Conservation (phyloP, 2,797 vertebrate species). For the Amphiprion clarkii region DNA sequence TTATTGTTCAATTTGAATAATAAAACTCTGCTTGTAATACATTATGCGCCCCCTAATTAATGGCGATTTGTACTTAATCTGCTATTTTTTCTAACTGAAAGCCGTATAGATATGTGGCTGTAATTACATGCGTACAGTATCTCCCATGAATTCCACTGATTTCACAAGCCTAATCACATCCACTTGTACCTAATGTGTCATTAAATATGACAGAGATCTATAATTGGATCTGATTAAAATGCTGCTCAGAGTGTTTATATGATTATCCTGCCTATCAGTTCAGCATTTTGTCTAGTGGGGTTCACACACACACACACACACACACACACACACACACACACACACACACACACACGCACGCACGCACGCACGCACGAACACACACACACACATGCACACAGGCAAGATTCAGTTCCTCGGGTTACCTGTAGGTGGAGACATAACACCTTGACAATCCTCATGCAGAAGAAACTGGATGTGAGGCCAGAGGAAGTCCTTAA, state of each 20-base stretch:
- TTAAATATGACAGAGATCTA: constrained; percentile 68
- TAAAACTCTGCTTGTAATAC: constrained; percentile 28
- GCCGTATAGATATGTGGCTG: constrained; percentile 19
- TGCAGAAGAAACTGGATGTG: constrained; percentile 47
- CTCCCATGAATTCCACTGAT: constrained; percentile 45
- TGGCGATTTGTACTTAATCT: constrained; percentile 34
- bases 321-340: not conserved
- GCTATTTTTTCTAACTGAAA: constrained; percentile 22
- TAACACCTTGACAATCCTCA: constrained; percentile 70
- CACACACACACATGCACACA: not conserved
- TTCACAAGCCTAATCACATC: constrained; percentile 58
- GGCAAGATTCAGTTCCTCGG: constrained; percentile 55
- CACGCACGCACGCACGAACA: not conserved
- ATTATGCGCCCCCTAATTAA: constrained; percentile 16
- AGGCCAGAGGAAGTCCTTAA: constrained; percentile 59
- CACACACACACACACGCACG: not conserved
- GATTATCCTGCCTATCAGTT: constrained; percentile 76
- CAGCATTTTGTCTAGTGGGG: constrained; percentile 60
- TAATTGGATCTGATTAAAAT: constrained; percentile 77
- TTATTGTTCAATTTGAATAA: constrained; percentile 50
- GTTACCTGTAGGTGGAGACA: constrained; percentile 85
- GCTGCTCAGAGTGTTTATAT: constrained; percentile 67
- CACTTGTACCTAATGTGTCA: constrained; percentile 68
- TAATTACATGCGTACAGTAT: constrained; percentile 40
- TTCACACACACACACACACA: constrained; percentile 12